Conservation (phyloP, 2,888 invertebrate species). For the Caenorhabditis wallacei region DNA sequence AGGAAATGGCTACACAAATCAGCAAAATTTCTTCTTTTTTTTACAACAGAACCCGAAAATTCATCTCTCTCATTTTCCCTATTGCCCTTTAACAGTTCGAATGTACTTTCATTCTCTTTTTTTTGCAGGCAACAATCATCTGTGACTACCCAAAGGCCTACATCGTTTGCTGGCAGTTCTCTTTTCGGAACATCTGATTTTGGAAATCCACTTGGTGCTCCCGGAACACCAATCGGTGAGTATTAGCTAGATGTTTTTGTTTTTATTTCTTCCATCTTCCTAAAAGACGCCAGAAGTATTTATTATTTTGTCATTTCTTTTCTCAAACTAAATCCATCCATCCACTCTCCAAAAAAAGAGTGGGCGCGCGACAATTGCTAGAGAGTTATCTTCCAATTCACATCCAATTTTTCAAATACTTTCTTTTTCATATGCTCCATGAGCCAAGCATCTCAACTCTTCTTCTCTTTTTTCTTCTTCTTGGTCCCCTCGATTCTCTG, state of each 20-base stretch:
- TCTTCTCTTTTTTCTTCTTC: too few relatives aligned
- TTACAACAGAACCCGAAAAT: slow-evolving; percentile 9
- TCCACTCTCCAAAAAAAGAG: slow-evolving; percentile 2
- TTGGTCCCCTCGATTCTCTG: neutral
- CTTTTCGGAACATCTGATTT: slow-evolving; percentile 36
- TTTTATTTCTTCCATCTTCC: slow-evolving; percentile 20
- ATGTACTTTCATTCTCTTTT: slow-evolving; percentile 21
- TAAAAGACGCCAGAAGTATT: slow-evolving; percentile 14
- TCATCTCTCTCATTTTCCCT: neutral
- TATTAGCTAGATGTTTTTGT: slow-evolving; percentile 29
- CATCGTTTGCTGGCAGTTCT: slow-evolving; percentile 49
- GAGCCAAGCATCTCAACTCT: slow-evolving; percentile 1
- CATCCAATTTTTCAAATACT: slow-evolving; percentile 30
- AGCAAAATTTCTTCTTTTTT: neutral
- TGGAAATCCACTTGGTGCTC: slow-evolving; percentile 60
- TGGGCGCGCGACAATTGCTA: neutral
- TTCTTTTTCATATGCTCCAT: slow-evolving; percentile 32
- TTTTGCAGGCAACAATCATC: slow-evolving; percentile 47
- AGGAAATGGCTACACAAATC: slow-evolving; percentile 10
- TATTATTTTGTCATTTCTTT: slow-evolving; percentile 9
- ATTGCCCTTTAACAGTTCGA: slow-evolving; percentile 24
- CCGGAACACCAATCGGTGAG: slow-evolving; percentile 62
- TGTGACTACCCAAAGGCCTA: slow-evolving; percentile 40
- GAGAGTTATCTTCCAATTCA: slow-evolving; percentile 37
- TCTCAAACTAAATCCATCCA: slow-evolving; percentile 7